Base-by-base conservation (phyloP, 2,797 vertebrate species). In the Intellagama lesueurii region DNA sequence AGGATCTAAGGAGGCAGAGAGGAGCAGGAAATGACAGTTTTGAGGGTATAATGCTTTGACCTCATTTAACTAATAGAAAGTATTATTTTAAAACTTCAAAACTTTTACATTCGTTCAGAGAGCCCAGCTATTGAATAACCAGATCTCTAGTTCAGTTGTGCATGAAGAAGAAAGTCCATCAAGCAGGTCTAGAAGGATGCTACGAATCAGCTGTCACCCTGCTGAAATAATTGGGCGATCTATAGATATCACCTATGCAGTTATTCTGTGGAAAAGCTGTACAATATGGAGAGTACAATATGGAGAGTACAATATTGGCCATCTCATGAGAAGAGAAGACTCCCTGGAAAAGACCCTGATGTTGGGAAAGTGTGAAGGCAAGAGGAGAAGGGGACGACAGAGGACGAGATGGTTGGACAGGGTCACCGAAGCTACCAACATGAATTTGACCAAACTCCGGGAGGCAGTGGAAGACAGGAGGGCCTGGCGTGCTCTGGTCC, bases 211-310 rank as follows among this genome's bases (percentile, higher is more conserved):
- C 12, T 56, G 26, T 40, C 52, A 40, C 70, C 88, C 84, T 89
- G 83, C 17, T 93, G 88, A 93, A 89, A 89, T 90, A 87, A 92
- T 83, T 83, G 91, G 56, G 47, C 0, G 1, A 40, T 90, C 81
- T 26, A 0, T 7, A n/a, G 56, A 26, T 83, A 73, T 68, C 81
- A 94, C 80, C 91, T 72, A 28, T 69, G n/a, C 0, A 56, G 70
- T 88, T 87, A 56, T 72, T 93, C 79, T 40, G 49, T 66, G 92
- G 69, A 22, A 22, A 22, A 49, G 14, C 60, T 22, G 19, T 9
- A 24, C 52, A 75, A 56, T 28, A 5, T 60, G 30, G 7, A 60
- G n/a, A 1, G 52, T 1, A 56, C n/a, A n/a, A n/a, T n/a, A n/a
- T n/a, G n/a, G n/a, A n/a, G n/a, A n/a, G n/a, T n/a, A n/a, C n/a